phyloP scores from a whole-genome alignment of 2,797 vertebrate genomes.

The Carcharodon carcharias region DNA sequence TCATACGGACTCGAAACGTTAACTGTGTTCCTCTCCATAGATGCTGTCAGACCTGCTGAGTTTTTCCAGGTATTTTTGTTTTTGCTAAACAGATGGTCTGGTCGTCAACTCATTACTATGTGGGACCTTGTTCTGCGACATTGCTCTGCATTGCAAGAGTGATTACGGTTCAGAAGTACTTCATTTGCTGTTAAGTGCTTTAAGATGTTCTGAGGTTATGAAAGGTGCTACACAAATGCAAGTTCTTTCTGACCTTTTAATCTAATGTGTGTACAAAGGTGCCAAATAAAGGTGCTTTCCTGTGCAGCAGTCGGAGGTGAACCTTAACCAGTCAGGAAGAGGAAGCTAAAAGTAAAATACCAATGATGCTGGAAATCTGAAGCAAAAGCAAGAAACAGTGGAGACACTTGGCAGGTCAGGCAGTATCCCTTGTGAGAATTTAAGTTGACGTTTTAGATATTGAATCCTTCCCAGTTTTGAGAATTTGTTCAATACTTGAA shows the following conservation, averaged over 20 bases:
- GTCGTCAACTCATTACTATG: background rate
- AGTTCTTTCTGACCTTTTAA: background rate
- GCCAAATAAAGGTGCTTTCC: background rate
- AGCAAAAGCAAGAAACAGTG: background rate
- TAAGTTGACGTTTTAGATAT: background rate
- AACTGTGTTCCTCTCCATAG: too few relatives aligned
- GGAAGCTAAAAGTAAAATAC: background rate
- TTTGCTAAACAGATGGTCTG: background rate
- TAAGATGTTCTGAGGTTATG: background rate
- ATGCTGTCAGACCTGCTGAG: too few relatives aligned
- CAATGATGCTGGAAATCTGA: background rate
- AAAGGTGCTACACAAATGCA: background rate
- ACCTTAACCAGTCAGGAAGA: background rate
- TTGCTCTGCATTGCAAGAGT: background rate
- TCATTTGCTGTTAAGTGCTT: background rate
- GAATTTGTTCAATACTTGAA: background rate
- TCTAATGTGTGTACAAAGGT: background rate
- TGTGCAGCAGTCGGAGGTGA: background rate
- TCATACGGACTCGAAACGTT: too few relatives aligned
- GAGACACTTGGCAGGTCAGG: background rate
- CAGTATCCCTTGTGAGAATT: background rate
- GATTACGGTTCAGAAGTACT: background rate
- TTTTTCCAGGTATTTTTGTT: too few relatives aligned
- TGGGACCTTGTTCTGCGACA: background rate
- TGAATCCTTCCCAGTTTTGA: conserved; percentile 23